These are phyloP conservation scores for Oscheius sp. DNA, from an alignment of 2,888 invertebrate genomes.

Conservation along the genomic window DNA sequence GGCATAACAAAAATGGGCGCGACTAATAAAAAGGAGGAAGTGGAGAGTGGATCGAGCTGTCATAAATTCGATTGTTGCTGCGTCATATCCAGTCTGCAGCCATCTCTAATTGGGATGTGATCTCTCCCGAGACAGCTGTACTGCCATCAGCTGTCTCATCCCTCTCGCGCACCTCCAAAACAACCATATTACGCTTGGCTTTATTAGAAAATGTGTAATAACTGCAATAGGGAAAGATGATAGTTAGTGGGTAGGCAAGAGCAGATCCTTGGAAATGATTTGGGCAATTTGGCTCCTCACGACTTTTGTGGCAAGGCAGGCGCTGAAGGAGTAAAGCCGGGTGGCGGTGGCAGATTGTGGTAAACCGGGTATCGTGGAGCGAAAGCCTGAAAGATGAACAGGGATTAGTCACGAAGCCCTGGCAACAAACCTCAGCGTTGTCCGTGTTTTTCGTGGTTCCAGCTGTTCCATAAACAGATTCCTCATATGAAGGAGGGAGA, in stretches of 20 bases:
- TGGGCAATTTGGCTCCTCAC: background rate
- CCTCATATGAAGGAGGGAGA: conserved; percentile 31
- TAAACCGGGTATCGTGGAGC: conserved; percentile 34
- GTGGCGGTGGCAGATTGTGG: conserved; percentile 24
- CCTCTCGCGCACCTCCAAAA: conserved; percentile 17
- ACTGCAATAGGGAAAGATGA: too few species aligned
- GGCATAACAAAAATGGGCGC: too few species aligned
- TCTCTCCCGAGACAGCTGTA: conserved; percentile 10
- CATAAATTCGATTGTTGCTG: conserved; percentile 14
- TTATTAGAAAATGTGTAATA: background rate
- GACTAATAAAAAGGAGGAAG: background rate
- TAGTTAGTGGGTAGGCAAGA: too few species aligned
- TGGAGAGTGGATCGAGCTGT: conserved; percentile 4
- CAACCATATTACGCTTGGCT: conserved; percentile 14
- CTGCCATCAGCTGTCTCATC: conserved; percentile 9
- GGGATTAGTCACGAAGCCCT: background rate
- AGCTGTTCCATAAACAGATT: conserved; percentile 31
- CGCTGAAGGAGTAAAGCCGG: background rate
- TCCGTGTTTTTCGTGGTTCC: conserved; percentile 34
- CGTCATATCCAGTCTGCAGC: background rate
- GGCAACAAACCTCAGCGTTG: conserved; percentile 12
- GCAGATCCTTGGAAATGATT: too few species aligned
- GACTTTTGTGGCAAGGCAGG: conserved; percentile 17
- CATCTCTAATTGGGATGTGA: conserved; percentile 11
- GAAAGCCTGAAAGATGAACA: conserved; percentile 16